Evolutionary conservation across 2,113 vertebrate genomes (phyloP), one percentile per base, ranked within the genome.

Genomic region (Cettia cetti): DNA sequence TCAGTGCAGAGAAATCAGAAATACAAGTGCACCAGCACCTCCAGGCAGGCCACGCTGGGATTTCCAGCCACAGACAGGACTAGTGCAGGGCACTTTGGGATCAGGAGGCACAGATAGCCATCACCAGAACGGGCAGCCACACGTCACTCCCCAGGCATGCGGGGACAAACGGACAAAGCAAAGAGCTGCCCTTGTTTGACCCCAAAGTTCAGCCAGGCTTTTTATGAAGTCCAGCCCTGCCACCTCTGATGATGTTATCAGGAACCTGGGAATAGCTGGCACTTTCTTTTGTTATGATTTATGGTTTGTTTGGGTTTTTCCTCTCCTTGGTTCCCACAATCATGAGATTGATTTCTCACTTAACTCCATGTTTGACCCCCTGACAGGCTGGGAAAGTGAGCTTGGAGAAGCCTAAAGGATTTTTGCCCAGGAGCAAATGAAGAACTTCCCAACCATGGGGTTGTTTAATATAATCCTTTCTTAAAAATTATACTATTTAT

Each of bases 171-270:
- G 78, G 89, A 95, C 93, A 96, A 92, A 96, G 94, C 85, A 86
- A 88, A 95, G 87, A 94, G 87, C 95, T 91, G 86, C 15, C 6
- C 2, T 28, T 54, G 90, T 87, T 82, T 96, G 96, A 93, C 93
- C 95, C 94, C 30, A 82, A 88, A 96, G 94, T 88, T 95, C 95
- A 96, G 85, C 4, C 11, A 83, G 92, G 85, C 90, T 95, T 92
- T 94, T 44, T 61, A 50, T 79, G 78, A 71, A 96, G 93, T 60
- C 76, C 82, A 37, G 63, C 2, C 6, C 65, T 92, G 93, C 90
- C 92, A 92, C 95, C 92, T 96, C 85, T 74, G 71, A 65, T 65
- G 95, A 96, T 91, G 85, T 95, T 95, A 95, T 97, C 95, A 52
- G 95, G 76, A 92, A 83, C 89, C 69, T 92, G 86, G 90, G 72